Evolutionary conservation across 2,888 invertebrate species (phyloP), one percentile per base, ranked within the genome.

Genomic region (Daptonema setosum): DNA sequence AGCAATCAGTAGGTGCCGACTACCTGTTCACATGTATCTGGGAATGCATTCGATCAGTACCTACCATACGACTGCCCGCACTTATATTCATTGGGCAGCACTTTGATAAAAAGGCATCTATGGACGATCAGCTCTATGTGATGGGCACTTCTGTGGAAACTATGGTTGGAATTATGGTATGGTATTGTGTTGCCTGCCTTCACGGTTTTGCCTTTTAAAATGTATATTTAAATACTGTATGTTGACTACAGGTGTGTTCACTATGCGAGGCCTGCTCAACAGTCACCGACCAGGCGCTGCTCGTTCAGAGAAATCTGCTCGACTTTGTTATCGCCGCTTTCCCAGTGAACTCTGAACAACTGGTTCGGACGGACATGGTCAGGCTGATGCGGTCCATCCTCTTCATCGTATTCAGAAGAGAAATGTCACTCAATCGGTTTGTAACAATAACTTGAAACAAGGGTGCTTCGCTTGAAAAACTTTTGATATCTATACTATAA

Each of bases 371-470:
- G 11, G 83, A 85, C 68, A 78, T 83, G 77, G 79, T 81, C 53
- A 77, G 78, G 56, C 72, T 85, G 60, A 80, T 83, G 8, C 82
- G 81, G 28, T 80, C 83, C 57, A 81, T 82, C 28, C 73, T 87
- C 55, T 73, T 73, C 60, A 75, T 78, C 1, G 81, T 88, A 60
- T 73, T 87, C 54, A 75, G 87, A 50, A 75, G 88, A 59, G 87
- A 88, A 69, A 87, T 87, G 83, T 87, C 86, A 29, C 76, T 88
- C 20, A 88, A 88, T 71, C 78, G 83, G 62, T n/a, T n/a, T n/a
- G n/a, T n/a, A n/a, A n/a, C n/a, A 78, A 87, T n/a, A n/a, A n/a
- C n/a, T n/a, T n/a, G n/a, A n/a, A n/a, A n/a, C n/a, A n/a, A n/a
- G n/a, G n/a, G n/a, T n/a, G n/a, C n/a, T n/a, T n/a, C n/a, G n/a